phyloP scores from a whole-genome alignment of 2,888 invertebrate species.

The Lampropteryx suffumata region DNA sequence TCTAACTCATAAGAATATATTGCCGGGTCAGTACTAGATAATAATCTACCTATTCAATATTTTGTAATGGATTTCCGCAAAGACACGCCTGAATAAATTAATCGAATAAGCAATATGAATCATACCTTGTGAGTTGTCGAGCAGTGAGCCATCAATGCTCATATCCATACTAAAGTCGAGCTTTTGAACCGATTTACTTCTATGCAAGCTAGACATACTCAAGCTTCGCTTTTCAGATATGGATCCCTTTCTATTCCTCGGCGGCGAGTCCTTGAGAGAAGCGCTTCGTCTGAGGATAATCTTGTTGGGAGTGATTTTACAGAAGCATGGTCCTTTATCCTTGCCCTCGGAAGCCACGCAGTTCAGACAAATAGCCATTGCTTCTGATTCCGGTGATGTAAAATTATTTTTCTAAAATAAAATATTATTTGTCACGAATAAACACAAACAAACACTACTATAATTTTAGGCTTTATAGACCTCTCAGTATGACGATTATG shows the following conservation, averaged over 20 bases:
- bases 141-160: constrained; percentile 76
- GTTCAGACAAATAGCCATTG: constrained; percentile 68
- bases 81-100: no score
- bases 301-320: constrained; percentile 63
- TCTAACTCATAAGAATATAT: no score
- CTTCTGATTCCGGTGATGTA: constrained; percentile 69
- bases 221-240: constrained; percentile 65
- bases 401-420: constrained; percentile 67
- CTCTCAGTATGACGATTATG: no score
- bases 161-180: constrained; percentile 80
- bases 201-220: constrained; percentile 68
- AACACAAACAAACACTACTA: not conserved
- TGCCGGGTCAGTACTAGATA: no score
- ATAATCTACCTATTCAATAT: no score
- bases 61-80: no score
- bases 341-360: constrained; percentile 50
- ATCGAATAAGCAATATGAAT: not conserved
- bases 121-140: constrained; percentile 66
- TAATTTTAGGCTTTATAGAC: no score
- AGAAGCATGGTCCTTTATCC: constrained; percentile 57
- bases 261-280: constrained; percentile 69
- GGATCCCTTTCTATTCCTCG: constrained; percentile 53
- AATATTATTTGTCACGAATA: constrained; percentile 12
- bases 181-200: constrained; percentile 77
- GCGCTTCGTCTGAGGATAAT: constrained; percentile 55